phyloP scores from a whole-genome alignment of 2,888 invertebrate genomes.

The Melipona beecheii region DNA sequence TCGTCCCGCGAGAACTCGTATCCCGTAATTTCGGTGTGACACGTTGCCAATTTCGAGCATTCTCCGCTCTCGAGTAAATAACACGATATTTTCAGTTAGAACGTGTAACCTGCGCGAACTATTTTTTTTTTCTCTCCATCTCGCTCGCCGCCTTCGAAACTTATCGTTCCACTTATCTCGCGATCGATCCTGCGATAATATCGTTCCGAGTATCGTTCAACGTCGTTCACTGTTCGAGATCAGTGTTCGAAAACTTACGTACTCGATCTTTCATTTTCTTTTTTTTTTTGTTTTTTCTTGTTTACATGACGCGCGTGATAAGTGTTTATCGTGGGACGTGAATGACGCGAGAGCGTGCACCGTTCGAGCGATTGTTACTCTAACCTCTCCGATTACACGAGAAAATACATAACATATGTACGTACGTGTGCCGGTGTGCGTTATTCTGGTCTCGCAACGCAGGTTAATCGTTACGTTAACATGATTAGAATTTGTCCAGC shows the following conservation, averaged over 20 bases:
- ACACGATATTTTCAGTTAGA: background rate
- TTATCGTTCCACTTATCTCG: conserved; percentile 25
- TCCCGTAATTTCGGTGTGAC: conserved; percentile 15
- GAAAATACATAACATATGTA: background rate
- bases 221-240: no score
- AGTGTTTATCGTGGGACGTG: background rate
- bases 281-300: background rate
- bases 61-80: background rate
- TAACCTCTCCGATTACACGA: conserved; percentile 31
- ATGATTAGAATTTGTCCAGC: conserved; percentile 52
- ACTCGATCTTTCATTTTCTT: background rate
- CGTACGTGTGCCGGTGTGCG: background rate
- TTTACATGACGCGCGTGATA: no score
- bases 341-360: background rate
- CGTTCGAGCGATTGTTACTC: conserved; percentile 22
- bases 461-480: conserved; percentile 69
- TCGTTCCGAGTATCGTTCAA: background rate
- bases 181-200: conserved; percentile 30
- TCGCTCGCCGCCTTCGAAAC: background rate
- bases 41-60: background rate
- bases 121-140: conserved; percentile 5
- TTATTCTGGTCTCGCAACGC: conserved; percentile 51
- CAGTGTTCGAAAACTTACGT: no score
- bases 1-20: conserved; percentile 10
- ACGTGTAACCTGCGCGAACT: conserved; percentile 46